These are phyloP conservation scores for Ploceus nigricollis DNA, from an alignment of 2,113 vertebrate species.

Conservation along the genomic window DNA sequence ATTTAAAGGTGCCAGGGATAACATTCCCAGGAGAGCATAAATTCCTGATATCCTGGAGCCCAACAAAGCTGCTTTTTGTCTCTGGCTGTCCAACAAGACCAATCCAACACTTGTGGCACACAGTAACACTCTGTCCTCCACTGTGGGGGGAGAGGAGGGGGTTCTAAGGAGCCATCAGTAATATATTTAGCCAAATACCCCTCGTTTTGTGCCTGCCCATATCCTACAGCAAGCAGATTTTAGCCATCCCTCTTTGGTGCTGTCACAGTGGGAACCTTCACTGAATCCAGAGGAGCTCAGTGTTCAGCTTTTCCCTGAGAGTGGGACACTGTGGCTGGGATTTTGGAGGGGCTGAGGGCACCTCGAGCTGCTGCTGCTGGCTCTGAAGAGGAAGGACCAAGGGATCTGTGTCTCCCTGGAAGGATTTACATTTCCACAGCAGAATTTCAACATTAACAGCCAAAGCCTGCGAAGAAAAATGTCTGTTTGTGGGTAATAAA, in stretches of 20 bases:
- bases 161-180: not conserved
- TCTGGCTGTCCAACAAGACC: not conserved
- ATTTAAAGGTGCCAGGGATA: not conserved
- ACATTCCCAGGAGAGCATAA: not conserved
- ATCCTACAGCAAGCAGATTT: not conserved
- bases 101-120: not conserved
- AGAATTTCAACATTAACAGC: not conserved
- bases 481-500: slow-evolving; percentile 49
- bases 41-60: not conserved
- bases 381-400: not conserved
- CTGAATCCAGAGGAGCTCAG: not conserved
- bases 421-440: not conserved
- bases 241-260: not conserved
- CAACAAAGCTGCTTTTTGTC: not conserved
- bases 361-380: not conserved
- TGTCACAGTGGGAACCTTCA: not conserved
- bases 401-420: not conserved
- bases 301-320: not conserved
- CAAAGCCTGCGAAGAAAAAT: slow-evolving; percentile 22
- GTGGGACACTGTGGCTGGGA: accelerated
- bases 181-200: not conserved
- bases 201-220: not conserved
- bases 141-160: not conserved
- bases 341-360: too few species aligned
- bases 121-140: not conserved